Evolutionary conservation across 2,113 vertebrate species (phyloP).

Genomic region (Galeopterus variegatus): DNA sequence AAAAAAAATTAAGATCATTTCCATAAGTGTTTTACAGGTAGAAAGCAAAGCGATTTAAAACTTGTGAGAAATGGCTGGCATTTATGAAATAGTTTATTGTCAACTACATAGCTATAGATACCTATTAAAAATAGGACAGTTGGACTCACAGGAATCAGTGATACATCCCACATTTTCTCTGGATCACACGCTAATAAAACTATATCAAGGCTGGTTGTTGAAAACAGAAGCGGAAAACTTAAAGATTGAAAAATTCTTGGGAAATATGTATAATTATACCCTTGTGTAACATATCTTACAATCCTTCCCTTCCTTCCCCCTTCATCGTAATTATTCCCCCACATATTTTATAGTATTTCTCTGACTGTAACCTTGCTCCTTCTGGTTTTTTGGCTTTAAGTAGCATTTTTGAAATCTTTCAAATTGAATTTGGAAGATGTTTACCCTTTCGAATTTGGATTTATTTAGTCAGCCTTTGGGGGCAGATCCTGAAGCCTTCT

Average conservation of each 20-base stretch:
- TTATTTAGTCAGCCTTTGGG: background rate
- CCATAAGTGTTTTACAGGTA: conserved; percentile 32
- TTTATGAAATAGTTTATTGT: conserved; percentile 70
- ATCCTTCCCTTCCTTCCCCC: background rate
- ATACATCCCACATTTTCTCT: conserved; percentile 39
- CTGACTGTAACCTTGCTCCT: background rate
- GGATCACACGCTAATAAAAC: background rate
- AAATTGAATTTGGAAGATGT: background rate
- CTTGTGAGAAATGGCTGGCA: conserved; percentile 57
- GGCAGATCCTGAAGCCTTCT: background rate
- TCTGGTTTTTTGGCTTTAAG: conserved; percentile 6
- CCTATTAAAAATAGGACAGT: conserved; percentile 64
- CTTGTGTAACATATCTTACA: background rate
- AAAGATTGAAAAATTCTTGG: background rate
- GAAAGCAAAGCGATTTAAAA: conserved; percentile 61
- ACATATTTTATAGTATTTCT: conserved; percentile 6
- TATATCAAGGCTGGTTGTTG: background rate
- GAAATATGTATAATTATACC: conserved; percentile 3
- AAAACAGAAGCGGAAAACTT: conserved; percentile 24
- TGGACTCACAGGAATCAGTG: conserved; percentile 56
- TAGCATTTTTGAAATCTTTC: conserved; percentile 35
- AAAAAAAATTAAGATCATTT: conserved; percentile 37
- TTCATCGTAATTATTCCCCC: background rate
- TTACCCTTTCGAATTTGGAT: conserved; percentile 1
- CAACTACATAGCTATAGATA: conserved; percentile 60